Base-by-base conservation (phyloP, 2,113 vertebrate genomes). In the Sander lucioperca region DNA sequence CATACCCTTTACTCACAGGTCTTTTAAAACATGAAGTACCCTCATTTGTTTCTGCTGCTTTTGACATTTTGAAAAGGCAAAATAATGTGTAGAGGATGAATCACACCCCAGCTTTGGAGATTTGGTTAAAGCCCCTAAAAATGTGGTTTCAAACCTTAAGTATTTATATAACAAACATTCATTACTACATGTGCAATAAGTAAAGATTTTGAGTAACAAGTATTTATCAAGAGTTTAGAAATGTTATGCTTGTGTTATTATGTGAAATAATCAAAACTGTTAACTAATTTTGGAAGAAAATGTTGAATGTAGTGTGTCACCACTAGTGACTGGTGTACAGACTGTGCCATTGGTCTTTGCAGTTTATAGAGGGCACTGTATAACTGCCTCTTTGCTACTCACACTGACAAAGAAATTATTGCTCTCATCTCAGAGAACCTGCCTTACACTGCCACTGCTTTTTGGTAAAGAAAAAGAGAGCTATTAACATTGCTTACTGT, bases 61-160 rank as follows among this genome's bases (percentile, higher is more conserved):
- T 50, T 79, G 48, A 77, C 33, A 68, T 82, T 85, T 82, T 63
- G 5, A 66, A 45, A 83, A 61, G 45, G 33, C 11, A 48, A 56
- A 25, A 36, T 69, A 56, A 75, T 54, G 1, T 27, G 48, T 54
- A 8, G 57, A 16, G 33, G 48, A 54, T 71, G 57, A 62, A 45
- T 68, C 51, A 51, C 7, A n/a, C 16, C 25, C 3, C 50, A n/a
- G 66, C 27, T 33, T 53, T 68, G 14, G 13, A 23, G n/a, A n/a
- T 48, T 66, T 66, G 14, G 43, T 45, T 25, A 9, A 23, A 65
- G 14, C 19, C 18, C 23, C 16, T 43, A 8, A 53, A 39, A 61
- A 61, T 0, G 6, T 33, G 58, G 27, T 43, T 48, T 16, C 43
- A 65, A 65, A 47, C n/a, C 25, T 45, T 12, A 14, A n/a, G 6